Percentiles rank a stretch among this genome's conserved stretches.
Conservation (phyloP, 2,113 vertebrate species). For the Hippocampus mohnikei region DNA sequence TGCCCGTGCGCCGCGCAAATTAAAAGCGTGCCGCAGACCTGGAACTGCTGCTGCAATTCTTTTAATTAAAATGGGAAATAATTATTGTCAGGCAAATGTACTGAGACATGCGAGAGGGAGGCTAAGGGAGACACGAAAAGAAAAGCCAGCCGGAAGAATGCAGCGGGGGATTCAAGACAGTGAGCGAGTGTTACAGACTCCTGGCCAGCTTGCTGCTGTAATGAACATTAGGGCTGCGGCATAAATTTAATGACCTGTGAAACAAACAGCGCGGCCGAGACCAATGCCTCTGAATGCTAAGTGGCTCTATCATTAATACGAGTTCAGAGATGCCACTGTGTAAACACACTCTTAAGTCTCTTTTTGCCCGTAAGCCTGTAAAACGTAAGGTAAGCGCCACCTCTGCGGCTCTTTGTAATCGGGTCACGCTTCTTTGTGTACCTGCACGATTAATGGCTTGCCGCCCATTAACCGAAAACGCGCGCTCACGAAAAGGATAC, state of each 20-base stretch:
- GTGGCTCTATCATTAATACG: constrained; percentile 71
- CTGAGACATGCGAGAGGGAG: constrained; percentile 36
- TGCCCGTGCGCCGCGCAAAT: background rate
- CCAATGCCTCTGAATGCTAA: constrained; percentile 67
- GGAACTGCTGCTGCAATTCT: constrained; percentile 22
- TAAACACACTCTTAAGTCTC: constrained; percentile 58
- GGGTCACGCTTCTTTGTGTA: constrained; percentile 58
- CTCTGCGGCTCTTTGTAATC: constrained; percentile 32
- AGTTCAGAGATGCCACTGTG: constrained; percentile 63
- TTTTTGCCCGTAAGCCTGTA: constrained; percentile 45
- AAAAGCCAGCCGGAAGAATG: constrained; percentile 38
- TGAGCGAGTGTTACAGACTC: constrained; percentile 63
- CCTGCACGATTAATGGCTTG: constrained; percentile 55
- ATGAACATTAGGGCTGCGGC: constrained; percentile 76
- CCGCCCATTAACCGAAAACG: constrained; percentile 20
- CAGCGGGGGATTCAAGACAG: constrained; percentile 59
- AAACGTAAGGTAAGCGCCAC: constrained; percentile 23
- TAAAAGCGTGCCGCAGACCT: background rate
- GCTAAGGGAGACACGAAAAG: constrained; percentile 45
- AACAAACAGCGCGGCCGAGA: constrained; percentile 69
- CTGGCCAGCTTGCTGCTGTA: constrained; percentile 67
- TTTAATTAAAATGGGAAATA: constrained; percentile 54
- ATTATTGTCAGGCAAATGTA: constrained; percentile 53
- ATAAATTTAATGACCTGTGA: constrained; percentile 79
- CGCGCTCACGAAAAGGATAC: too few species aligned